phyloP scores from a whole-genome alignment of 2,113 vertebrate genomes.

The Chloropsis hardwickii region DNA sequence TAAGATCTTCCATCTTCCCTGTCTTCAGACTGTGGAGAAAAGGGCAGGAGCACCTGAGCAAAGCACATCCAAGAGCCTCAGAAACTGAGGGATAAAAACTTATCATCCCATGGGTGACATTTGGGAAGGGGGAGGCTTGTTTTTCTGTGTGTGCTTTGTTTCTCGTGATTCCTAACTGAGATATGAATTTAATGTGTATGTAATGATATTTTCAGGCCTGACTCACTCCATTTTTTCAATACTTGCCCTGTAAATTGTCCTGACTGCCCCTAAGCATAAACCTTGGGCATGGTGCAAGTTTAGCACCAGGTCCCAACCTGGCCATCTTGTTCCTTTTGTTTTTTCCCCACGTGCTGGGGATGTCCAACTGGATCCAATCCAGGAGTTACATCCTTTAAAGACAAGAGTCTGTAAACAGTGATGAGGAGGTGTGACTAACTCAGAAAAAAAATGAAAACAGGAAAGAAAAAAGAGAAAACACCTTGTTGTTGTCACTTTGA shows the following conservation, averaged over 20 bases:
- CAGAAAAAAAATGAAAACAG: conserved; percentile 3
- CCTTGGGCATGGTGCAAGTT: neutral
- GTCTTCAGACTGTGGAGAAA: neutral
- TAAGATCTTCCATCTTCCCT: neutral
- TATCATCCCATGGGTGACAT: neutral
- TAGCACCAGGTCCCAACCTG: neutral
- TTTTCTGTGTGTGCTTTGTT: neutral
- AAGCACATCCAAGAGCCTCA: neutral
- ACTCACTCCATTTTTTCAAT: neutral
- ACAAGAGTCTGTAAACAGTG: neutral
- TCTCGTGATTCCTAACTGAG: neutral
- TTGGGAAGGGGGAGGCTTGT: neutral
- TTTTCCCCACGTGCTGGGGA: neutral
- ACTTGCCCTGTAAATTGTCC: neutral
- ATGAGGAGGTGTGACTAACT: conserved; percentile 16
- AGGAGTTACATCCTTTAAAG: neutral
- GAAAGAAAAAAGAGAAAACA: neutral
- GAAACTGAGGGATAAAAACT: neutral
- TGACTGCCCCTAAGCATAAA: neutral
- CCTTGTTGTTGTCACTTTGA: conserved; percentile 14
- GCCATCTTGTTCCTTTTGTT: neutral
- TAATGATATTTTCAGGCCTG: neutral
- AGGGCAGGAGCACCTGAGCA: neutral
- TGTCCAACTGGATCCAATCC: neutral
- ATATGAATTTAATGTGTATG: neutral